These are phyloP conservation scores for Cylindroiulus punctatus DNA, from an alignment of 2,888 invertebrate species.

Conservation along the genomic window DNA sequence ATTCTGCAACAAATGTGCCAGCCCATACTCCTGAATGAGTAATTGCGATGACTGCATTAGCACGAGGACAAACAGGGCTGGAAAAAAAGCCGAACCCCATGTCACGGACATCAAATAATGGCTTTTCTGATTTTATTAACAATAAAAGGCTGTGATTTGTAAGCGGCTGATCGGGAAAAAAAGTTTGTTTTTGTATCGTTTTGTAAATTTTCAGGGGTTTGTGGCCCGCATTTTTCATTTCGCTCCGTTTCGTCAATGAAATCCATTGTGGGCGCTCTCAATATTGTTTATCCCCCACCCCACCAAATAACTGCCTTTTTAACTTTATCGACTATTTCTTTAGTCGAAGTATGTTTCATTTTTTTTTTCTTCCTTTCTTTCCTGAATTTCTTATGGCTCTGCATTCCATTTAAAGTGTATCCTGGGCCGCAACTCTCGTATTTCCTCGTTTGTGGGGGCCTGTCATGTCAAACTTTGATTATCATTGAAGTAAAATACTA, in stretches of 20 bases:
- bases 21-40: too few species aligned
- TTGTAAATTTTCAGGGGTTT: neutral
- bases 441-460: constrained; percentile 37
- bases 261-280: neutral
- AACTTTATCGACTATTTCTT: constrained; percentile 6
- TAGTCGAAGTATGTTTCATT: constrained; percentile 16
- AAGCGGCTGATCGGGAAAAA: neutral
- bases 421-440: neutral
- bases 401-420: neutral
- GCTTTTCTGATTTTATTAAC: constrained; percentile 15
- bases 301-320: constrained; percentile 42
- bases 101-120: neutral
- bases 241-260: neutral
- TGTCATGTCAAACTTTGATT: constrained; percentile 42
- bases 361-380: neutral
- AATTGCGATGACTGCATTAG: neutral
- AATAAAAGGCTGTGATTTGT: neutral
- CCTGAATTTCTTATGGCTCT: neutral
- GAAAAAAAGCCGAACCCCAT: neutral
- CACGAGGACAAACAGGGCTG: neutral
- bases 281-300: neutral
- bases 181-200: neutral
- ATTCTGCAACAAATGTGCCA: too few species aligned
- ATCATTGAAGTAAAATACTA: constrained; percentile 34
- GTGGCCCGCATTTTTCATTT: neutral